phyloP scores from a whole-genome alignment of 2,797 vertebrate genomes.

The Fringilla coelebs region DNA sequence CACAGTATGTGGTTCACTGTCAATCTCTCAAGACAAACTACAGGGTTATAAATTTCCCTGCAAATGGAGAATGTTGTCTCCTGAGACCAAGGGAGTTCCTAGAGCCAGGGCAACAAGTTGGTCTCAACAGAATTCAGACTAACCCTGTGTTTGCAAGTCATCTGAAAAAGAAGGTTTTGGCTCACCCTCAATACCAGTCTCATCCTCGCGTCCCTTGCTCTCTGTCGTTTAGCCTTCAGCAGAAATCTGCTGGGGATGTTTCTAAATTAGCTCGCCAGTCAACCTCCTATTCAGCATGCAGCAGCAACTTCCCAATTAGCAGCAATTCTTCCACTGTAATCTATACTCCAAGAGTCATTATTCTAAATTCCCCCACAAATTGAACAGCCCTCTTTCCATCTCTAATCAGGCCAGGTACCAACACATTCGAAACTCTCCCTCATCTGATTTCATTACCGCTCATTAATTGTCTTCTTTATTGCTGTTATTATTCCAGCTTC shows the following conservation, averaged over 20 bases:
- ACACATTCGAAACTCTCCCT: neutral
- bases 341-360: conserved; percentile 17
- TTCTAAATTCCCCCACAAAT: conserved; percentile 42
- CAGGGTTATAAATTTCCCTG: neutral
- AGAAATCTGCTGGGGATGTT: conserved; percentile 4
- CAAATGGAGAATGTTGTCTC: neutral
- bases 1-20: neutral
- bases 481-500: neutral
- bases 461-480: neutral
- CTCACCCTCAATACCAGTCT: neutral
- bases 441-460: neutral
- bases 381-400: neutral
- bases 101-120: neutral
- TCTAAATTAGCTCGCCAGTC: neutral
- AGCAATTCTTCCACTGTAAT: neutral
- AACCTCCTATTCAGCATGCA: neutral
- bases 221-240: neutral
- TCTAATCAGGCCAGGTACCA: conserved; percentile 34
- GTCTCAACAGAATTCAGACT: neutral
- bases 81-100: neutral
- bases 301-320: conserved; percentile 44
- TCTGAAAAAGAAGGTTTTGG: neutral
- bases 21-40: neutral
- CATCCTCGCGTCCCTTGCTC: neutral
- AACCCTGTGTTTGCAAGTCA: neutral